These are phyloP conservation scores for Psittacara wagleri DNA, from an alignment of 2,113 vertebrate species.

Conservation along the genomic window DNA sequence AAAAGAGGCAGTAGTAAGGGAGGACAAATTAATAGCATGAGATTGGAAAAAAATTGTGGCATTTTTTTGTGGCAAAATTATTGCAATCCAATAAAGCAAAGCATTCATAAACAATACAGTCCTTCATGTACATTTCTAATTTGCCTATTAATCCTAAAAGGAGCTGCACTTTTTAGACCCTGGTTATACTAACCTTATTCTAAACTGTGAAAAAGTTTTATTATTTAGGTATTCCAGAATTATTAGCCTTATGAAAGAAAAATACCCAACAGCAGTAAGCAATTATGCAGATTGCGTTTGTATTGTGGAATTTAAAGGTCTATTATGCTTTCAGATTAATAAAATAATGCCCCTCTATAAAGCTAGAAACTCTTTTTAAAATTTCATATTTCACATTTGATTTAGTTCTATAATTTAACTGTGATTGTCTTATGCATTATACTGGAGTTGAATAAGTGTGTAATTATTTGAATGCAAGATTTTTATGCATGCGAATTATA, in stretches of 20 bases:
- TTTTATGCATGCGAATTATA: slow-evolving; percentile 38
- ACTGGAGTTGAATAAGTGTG: slow-evolving; percentile 6
- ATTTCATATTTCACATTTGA: slow-evolving; percentile 45
- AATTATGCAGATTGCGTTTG: slow-evolving; percentile 10
- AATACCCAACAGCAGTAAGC: not conserved
- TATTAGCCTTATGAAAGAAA: not conserved
- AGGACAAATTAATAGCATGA: not conserved
- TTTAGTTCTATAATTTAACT: slow-evolving; percentile 32
- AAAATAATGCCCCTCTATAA: slow-evolving; percentile 10
- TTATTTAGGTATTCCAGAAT: not conserved
- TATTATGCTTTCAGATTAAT: slow-evolving; percentile 14
- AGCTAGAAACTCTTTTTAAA: slow-evolving; percentile 12
- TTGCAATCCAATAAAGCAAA: not conserved
- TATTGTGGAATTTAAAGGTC: slow-evolving; percentile 15
- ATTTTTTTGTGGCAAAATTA: not conserved
- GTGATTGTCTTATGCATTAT: not conserved
- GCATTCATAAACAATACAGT: not conserved
- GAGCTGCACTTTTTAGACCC: not conserved
- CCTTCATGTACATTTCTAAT: not conserved
- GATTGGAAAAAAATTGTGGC: rapidly evolving
- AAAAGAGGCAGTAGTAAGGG: not conserved
- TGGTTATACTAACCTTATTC: not conserved
- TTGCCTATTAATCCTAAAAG: not conserved
- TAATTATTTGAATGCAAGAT: slow-evolving; percentile 45
- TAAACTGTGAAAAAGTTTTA: not conserved